Evolutionary conservation across 2,113 vertebrate genomes (phyloP), one percentile per base, ranked within the genome.

Genomic region (Amblyopsis rosae): DNA sequence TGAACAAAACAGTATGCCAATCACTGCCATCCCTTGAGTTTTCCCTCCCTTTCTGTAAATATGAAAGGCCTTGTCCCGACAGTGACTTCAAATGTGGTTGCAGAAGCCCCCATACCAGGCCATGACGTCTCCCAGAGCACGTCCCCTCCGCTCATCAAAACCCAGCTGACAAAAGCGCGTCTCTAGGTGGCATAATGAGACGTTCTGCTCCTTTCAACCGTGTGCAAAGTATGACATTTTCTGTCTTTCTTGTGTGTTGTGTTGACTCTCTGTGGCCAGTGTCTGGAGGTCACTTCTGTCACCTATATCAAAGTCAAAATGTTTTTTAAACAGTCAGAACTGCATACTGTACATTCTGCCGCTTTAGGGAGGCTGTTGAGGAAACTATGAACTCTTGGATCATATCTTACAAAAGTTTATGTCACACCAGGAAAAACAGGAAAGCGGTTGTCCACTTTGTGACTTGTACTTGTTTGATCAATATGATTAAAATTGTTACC

Each of bases 141-240:
- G 70, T 81, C 77, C 84, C 81, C 81, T 86, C 73, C 72, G 50
- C 77, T 89, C 88, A 90, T 89, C 90, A 88, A 89, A 90, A 79
- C 77, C 67, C 72, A 62, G 70, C 86, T 88, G 87, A 90, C 88
- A 88, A 88, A 88, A 86, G 84, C 76, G 83, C 77, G 3, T 26
- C 90, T 83, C 88, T 86, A 86, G 89, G 89, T 89, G 88, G 86
- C 82, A 86, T 90, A 90, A 92, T 90, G 89, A 91, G 86, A 84
- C 66, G 69, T 82, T 71, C 59, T 46, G 54, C 76, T 77, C 64
- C 84, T 90, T 88, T 89, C 84, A 87, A 87, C 85, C 79, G 72
- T 68, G 75, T 84, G 80, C 80, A 80, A 80, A 86, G 83, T 75
- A 85, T 85, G 83, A 82, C 86, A 84, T 85, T 84, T 67, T 76